Evolutionary conservation across 2,113 vertebrate genomes (phyloP).

Genomic region (Carlito syrichta): DNA sequence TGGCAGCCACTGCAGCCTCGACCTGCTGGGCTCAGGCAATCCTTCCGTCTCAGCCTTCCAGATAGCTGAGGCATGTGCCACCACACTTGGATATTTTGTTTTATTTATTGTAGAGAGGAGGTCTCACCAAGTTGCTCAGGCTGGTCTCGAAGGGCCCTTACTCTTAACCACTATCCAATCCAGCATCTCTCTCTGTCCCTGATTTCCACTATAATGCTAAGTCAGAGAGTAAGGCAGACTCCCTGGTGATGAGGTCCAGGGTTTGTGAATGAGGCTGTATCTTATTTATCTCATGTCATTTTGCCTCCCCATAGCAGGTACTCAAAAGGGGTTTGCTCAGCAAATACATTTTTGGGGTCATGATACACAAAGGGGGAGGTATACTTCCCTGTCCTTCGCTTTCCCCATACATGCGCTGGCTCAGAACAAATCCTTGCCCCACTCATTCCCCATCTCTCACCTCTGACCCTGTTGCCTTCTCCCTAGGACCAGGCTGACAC

Average conservation of each 20-base stretch:
- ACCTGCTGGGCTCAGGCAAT: too few relatives aligned
- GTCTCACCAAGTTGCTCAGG: too few relatives aligned
- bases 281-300: accelerated
- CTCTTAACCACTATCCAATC: neutral
- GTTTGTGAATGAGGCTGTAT: neutral
- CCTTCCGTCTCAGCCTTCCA: too few relatives aligned
- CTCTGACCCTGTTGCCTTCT: neutral
- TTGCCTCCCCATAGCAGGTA: neutral
- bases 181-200: neutral
- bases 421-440: neutral
- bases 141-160: too few relatives aligned
- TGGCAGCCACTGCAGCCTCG: too few relatives aligned
- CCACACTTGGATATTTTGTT: too few relatives aligned
- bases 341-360: neutral
- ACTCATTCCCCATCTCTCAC: accelerated
- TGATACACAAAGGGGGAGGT: neutral
- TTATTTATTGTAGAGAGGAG: too few relatives aligned
- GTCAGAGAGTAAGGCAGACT: neutral
- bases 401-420: neutral
- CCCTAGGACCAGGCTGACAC: too few relatives aligned
- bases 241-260: neutral
- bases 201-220: neutral
- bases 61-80: too few relatives aligned
- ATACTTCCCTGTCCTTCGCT: neutral
- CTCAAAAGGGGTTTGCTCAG: neutral